Conservation (phyloP, 2,888 invertebrate species). For the Parapristionchus giblindavisi region DNA sequence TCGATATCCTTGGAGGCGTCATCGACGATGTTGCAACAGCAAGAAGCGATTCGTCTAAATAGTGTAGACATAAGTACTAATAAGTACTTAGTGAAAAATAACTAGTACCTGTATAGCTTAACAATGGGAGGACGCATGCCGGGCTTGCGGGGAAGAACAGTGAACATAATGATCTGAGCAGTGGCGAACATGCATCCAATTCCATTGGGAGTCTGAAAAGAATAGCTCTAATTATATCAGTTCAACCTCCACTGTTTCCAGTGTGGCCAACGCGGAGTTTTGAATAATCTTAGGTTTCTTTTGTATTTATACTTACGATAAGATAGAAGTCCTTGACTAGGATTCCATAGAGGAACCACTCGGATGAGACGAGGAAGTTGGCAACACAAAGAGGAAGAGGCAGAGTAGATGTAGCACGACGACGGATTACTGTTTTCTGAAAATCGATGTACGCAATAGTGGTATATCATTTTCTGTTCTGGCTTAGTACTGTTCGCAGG, state of each 20-base stretch:
- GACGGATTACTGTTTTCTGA: slow-evolving; percentile 81
- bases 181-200: slow-evolving; percentile 81
- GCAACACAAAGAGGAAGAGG: slow-evolving; percentile 88
- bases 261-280: slow-evolving; percentile 6
- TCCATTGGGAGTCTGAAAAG: slow-evolving; percentile 81
- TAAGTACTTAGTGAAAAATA: too few species aligned
- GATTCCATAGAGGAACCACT: slow-evolving; percentile 85
- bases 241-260: neutral
- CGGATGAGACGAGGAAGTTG: slow-evolving; percentile 83
- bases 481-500: too few species aligned
- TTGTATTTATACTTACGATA: slow-evolving; percentile 75
- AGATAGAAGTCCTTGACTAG: slow-evolving; percentile 82
- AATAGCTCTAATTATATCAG: neutral
- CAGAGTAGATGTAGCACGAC: slow-evolving; percentile 85
- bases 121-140: slow-evolving; percentile 63
- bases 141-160: slow-evolving; percentile 77
- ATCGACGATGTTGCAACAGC: slow-evolving; percentile 25
- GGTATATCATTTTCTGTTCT: too few species aligned
- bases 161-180: slow-evolving; percentile 81
- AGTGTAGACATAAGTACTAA: neutral
- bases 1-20: slow-evolving; percentile 46
- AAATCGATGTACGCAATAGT: too few species aligned
- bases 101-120: slow-evolving; percentile 53
- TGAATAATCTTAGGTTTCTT: slow-evolving; percentile 9
- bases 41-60: slow-evolving; percentile 25